Evolutionary conservation across 2,888 invertebrate genomes (phyloP), one percentile per base, ranked within the genome.

Genomic region (Chrysotoxum bicinctum): DNA sequence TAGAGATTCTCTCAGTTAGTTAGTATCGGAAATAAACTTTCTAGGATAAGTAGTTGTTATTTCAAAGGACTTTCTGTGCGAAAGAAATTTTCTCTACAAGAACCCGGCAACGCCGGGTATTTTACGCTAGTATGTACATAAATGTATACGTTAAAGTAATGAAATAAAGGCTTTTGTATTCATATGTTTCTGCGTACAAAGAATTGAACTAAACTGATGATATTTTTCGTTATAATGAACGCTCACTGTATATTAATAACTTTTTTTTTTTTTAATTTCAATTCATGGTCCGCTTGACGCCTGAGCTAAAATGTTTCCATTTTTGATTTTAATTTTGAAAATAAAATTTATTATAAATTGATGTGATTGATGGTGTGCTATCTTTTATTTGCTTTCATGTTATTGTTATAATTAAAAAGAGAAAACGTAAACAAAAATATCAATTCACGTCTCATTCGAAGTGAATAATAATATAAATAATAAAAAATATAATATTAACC

Each of bases 261-360:
- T n/a, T 32, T 54, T 54, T 2, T 56, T 16, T 19, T 56, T 32
- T 32, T 12, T 32, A 16, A 12, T 21, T 48, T 8, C 2, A 21
- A 30, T 40, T 54, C 35, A 37, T 56, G 23, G 26, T 48, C 68
- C 12, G 23, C 32, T 23, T 70, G 70, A 70, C 77, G 60, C 77
- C 77, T 35, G 12, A 69, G 66, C 45, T 45, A 43, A 26, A 30
- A 30, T 16, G 26, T 4, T 45, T 56, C 8, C 32, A 26, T 50
- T 40, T 35, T 48, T 56, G 9, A 58, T 14, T 35, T 58, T 16
- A 7, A 7, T 54, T n/a, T 16, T 54, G 4, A 54, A 30, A 30
- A 16, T 3, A 43, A 43, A 43, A 43, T 43, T 43, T 16, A 43
- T 43, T 43, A 43, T 16, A 16, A 43, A 43, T 37, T n/a, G 6